Percentiles rank a stretch among this genome's conserved stretches.
Evolutionary conservation across 1,140 invertebrate species (phyloP).

Genomic region (Orussus abietinus): DNA sequence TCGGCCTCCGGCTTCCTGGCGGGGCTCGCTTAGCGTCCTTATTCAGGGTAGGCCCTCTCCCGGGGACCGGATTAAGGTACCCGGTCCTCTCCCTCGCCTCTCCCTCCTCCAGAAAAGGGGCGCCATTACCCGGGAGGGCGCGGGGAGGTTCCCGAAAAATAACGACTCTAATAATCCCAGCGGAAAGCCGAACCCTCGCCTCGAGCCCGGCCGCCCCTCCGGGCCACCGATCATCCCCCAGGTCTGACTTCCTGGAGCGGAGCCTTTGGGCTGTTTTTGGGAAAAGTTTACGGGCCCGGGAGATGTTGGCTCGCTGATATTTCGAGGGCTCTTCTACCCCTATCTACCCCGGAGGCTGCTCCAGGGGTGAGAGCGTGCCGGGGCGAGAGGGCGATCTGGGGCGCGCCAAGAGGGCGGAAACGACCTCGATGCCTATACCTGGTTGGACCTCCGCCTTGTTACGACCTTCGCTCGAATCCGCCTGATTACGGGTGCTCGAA

Average conservation of each 20-base stretch:
- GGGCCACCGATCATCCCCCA: not conserved
- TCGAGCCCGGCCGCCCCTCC: conserved; percentile 17
- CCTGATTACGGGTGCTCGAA: conserved; percentile 33
- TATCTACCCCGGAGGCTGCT: conserved; percentile 30
- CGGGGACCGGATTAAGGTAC: not conserved
- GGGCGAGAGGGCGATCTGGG: conserved; percentile 28
- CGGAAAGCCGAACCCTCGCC: conserved; percentile 20
- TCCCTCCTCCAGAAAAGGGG: conserved; percentile 10
- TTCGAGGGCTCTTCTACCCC: conserved; percentile 34
- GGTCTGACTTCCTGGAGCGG: conserved; percentile 26
- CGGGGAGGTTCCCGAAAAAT: conserved; percentile 29
- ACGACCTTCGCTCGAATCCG: conserved; percentile 31
- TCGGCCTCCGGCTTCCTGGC: conserved; percentile 17
- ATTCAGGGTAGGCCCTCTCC: not conserved
- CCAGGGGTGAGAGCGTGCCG: too few species aligned
- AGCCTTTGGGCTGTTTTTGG: conserved; percentile 26
- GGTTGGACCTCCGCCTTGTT: conserved; percentile 31
- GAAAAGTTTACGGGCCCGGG: conserved; percentile 15
- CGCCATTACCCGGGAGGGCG: not conserved
- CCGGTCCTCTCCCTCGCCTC: conserved; percentile 9
- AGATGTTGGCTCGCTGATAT: conserved; percentile 30
- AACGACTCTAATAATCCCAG: conserved; percentile 36
- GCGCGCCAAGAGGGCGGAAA: conserved; percentile 29
- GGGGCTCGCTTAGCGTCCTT: not conserved
- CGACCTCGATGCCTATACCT: conserved; percentile 31